Evolutionary conservation across 2,113 vertebrate genomes (phyloP), one percentile per base, ranked within the genome.

Genomic region (Etia nguti): DNA sequence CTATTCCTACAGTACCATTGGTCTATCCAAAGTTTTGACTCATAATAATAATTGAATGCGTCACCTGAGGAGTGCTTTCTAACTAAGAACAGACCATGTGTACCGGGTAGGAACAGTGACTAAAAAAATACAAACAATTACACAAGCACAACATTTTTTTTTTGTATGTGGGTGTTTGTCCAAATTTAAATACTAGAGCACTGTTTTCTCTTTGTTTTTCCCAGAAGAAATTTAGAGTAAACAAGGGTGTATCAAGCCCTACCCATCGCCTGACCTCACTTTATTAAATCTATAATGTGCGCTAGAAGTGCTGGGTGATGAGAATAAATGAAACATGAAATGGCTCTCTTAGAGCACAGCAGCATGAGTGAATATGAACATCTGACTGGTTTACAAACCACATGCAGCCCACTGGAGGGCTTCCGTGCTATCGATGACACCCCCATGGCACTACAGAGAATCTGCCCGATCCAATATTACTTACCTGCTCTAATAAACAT

Each of bases 401-500:
- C 24, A 86, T 18, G 20, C n/a, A 24, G 22, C 73, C 55, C 75
- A 41, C 55, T 13, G 11, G 20, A 57, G 20, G 7, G 80, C 55
- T 80, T 90, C 20, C 4, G 3, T 26, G 73, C 87, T 20, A 59
- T 55, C 8, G 20, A 22, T 50, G 79, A 73, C 34, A 36, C 24
- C 22, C 31, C 79, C 2, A 6, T 13, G 86, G 81, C 43, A 9
- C 10, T 50, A 24, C 48, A 46, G 16, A 75, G 80, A 38, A 8
- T 77, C 80, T 26, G 48, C 55, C 68, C 6, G 15, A 89, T 91
- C 82, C 83, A 43, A 80, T 80, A 93, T 92, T 86, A 89, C 92
- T 93, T 85, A 93, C 92, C 87, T 84, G 48, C 77, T 79, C 90
- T 88, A 84, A 94, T 88, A 94, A 91, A 94, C 68, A 84, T 87